phyloP scores from a whole-genome alignment of 2,888 invertebrate species.

The Lagria hirta region DNA sequence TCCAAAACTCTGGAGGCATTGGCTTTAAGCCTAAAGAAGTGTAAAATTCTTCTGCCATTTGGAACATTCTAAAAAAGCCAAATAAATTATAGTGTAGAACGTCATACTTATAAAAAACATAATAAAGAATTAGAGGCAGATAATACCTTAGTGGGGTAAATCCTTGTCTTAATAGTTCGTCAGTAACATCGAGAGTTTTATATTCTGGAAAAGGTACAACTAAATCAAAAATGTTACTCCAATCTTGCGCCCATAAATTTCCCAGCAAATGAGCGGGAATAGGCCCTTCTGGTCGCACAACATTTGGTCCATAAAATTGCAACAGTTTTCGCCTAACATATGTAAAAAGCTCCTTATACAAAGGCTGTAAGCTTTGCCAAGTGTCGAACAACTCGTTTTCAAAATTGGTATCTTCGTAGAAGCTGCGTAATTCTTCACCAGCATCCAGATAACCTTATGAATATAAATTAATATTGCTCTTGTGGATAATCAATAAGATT shows the following conservation, averaged over 20 bases:
- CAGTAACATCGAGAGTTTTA: slow-evolving; percentile 71
- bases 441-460: slow-evolving; percentile 80
- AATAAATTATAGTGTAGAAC: neutral
- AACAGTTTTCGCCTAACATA: slow-evolving; percentile 72
- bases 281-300: slow-evolving; percentile 65
- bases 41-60: slow-evolving; percentile 82
- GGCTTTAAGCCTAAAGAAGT: slow-evolving; percentile 77
- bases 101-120: neutral
- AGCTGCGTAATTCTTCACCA: slow-evolving; percentile 76
- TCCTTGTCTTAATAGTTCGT: slow-evolving; percentile 73
- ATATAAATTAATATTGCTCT: too few species aligned
- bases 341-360: slow-evolving; percentile 81
- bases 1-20: slow-evolving; percentile 84
- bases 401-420: slow-evolving; percentile 72
- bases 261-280: slow-evolving; percentile 84
- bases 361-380: slow-evolving; percentile 67
- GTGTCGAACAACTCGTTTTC: slow-evolving; percentile 60
- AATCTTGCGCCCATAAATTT: slow-evolving; percentile 84
- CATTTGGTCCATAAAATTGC: slow-evolving; percentile 52
- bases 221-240: slow-evolving; percentile 73
- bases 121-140: neutral
- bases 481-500: too few species aligned
- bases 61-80: slow-evolving; percentile 66
- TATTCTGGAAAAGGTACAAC: slow-evolving; percentile 76
- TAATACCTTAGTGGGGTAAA: slow-evolving; percentile 69